These are phyloP conservation scores for Machimus atricapillus DNA, from an alignment of 2,888 invertebrate species.

Conservation along the genomic window DNA sequence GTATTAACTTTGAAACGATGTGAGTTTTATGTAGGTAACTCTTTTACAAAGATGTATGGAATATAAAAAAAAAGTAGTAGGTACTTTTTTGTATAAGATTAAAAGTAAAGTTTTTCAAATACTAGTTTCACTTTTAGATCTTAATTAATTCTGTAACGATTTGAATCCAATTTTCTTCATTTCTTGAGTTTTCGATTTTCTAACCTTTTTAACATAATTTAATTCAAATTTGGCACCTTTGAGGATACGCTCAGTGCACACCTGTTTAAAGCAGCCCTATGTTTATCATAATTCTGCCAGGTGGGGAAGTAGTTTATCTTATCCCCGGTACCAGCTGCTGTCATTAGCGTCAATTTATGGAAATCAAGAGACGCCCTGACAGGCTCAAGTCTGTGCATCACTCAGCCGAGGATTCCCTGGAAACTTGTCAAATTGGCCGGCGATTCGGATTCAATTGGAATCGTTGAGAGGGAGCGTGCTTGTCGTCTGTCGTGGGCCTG, in stretches of 20 bases:
- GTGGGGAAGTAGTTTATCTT: conserved; percentile 4
- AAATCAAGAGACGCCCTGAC: background rate
- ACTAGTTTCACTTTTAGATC: no score
- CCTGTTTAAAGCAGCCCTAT: background rate
- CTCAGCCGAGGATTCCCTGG: background rate
- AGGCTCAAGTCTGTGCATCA: background rate
- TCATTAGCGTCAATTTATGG: conserved; percentile 36
- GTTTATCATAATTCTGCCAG: background rate
- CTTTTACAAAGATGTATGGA: no score
- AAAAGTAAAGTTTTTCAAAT: no score
- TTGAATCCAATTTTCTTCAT: no score
- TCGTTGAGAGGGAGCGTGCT: background rate
- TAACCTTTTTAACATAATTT: background rate
- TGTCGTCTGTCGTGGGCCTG: background rate
- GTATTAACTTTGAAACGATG: no score
- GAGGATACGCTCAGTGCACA: background rate
- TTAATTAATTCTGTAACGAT: no score
- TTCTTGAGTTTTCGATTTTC: no score
- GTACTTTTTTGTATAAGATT: no score
- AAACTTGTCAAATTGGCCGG: conserved; percentile 26
- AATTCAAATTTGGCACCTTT: background rate
- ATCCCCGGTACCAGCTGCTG: background rate
- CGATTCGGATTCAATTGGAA: background rate
- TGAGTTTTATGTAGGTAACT: no score
- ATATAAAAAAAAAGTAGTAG: no score